phyloP scores from a whole-genome alignment of 2,888 invertebrate species.

The Macrophya annulata region DNA sequence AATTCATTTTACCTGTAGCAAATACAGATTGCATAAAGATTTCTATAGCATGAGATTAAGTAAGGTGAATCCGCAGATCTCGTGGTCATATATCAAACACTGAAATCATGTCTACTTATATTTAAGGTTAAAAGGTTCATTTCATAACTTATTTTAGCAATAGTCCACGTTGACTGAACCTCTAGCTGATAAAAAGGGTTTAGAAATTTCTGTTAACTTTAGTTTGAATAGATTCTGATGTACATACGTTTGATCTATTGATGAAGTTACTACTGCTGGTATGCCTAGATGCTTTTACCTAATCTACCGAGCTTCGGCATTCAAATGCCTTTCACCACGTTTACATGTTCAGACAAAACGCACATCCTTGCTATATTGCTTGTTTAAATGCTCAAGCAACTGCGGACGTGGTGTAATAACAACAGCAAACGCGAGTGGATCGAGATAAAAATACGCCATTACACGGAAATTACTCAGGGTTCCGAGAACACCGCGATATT shows the following conservation, averaged over 20 bases:
- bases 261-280: not conserved
- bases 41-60: not conserved
- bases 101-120: not conserved
- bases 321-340: not conserved
- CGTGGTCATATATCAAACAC: not conserved
- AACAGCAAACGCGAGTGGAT: slow-evolving; percentile 16
- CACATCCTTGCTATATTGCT: slow-evolving; percentile 23
- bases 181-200: not conserved
- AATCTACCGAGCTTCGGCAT: not conserved
- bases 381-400: not conserved
- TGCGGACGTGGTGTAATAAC: not conserved
- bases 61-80: not conserved
- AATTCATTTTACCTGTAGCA: slow-evolving; percentile 7
- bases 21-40: slow-evolving; percentile 4
- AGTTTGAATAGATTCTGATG: not conserved
- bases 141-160: not conserved
- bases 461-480: slow-evolving; percentile 53
- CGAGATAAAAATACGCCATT: slow-evolving; percentile 53
- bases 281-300: not conserved
- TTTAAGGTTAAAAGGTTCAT: not conserved
- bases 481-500: slow-evolving; percentile 51
- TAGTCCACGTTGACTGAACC: not conserved
- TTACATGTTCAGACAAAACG: not conserved
- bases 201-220: not conserved
- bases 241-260: not conserved